Percentiles rank a stretch among this genome's conserved stretches.
Conservation (phyloP, 2,888 invertebrate species). For the Mimachlamys varia region DNA sequence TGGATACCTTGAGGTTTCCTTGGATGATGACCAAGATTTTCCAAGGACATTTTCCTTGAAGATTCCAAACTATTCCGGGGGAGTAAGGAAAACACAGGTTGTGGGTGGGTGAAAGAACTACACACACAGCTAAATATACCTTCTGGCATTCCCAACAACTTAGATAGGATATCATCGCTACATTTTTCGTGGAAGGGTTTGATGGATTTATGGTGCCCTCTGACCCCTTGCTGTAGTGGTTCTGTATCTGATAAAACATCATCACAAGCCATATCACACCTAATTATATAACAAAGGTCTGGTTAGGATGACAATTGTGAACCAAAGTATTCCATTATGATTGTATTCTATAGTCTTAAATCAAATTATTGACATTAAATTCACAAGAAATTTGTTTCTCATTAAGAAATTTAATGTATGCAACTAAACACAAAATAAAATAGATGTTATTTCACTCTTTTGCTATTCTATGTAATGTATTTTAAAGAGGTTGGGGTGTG, state of each 20-base stretch:
- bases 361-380: too few relatives aligned
- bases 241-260: constrained; percentile 50
- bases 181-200: constrained; percentile 66
- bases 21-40: not conserved
- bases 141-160: constrained; percentile 65
- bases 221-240: constrained; percentile 61
- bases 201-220: constrained; percentile 62
- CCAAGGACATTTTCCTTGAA: not conserved
- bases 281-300: too few relatives aligned
- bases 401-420: too few relatives aligned
- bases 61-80: not conserved
- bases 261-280: not conserved
- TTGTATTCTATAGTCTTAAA: too few relatives aligned
- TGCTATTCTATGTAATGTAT: too few relatives aligned
- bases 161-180: constrained; percentile 64
- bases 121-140: constrained; percentile 53
- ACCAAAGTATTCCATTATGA: too few relatives aligned
- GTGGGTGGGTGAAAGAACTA: constrained; percentile 1
- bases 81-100: not conserved
- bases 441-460: not conserved
- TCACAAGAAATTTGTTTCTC: too few relatives aligned
- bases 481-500: too few relatives aligned
- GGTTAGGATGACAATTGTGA: too few relatives aligned
- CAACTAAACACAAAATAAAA: too few relatives aligned
- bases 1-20: not conserved